phyloP scores from a whole-genome alignment of 2,797 vertebrate genomes.

The Crocidura indochinensis region DNA sequence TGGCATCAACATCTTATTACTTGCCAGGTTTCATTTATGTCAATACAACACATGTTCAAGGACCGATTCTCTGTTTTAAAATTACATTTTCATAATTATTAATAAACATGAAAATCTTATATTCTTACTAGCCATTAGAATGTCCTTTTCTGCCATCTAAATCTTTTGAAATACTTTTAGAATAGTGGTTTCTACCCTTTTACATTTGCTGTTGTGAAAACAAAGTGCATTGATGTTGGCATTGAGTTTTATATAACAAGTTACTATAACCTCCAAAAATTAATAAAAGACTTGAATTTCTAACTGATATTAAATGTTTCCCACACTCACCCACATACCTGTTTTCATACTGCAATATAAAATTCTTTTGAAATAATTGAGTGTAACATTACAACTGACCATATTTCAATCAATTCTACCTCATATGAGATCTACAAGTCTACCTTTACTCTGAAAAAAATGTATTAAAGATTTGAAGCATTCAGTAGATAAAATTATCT shows the following conservation, averaged over 20 bases:
- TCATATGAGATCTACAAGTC: not conserved
- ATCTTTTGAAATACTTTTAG: too few relatives aligned
- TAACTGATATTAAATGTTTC: not conserved
- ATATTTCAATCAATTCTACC: not conserved
- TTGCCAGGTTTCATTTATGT: too few relatives aligned
- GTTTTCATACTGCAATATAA: conserved; percentile 14
- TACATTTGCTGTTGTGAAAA: too few relatives aligned
- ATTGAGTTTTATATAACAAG: conserved; percentile 2
- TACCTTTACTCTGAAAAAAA: conserved; percentile 16
- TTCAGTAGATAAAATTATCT: not conserved
- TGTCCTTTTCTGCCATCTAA: too few relatives aligned
- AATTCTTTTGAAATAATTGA: conserved; percentile 3
- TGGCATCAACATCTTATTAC: too few relatives aligned
- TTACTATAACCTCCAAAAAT: not conserved
- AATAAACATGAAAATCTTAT: too few relatives aligned
- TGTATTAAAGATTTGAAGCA: not conserved
- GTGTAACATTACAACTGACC: not conserved
- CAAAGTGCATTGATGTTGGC: not conserved
- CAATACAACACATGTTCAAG: too few relatives aligned
- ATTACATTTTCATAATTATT: too few relatives aligned
- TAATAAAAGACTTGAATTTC: not conserved
- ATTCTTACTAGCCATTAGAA: too few relatives aligned
- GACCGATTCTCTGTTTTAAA: too few relatives aligned
- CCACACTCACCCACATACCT: not conserved
- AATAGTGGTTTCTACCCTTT: too few relatives aligned